Evolutionary conservation across 2,113 vertebrate genomes (phyloP).

Genomic region (Gobius niger): DNA sequence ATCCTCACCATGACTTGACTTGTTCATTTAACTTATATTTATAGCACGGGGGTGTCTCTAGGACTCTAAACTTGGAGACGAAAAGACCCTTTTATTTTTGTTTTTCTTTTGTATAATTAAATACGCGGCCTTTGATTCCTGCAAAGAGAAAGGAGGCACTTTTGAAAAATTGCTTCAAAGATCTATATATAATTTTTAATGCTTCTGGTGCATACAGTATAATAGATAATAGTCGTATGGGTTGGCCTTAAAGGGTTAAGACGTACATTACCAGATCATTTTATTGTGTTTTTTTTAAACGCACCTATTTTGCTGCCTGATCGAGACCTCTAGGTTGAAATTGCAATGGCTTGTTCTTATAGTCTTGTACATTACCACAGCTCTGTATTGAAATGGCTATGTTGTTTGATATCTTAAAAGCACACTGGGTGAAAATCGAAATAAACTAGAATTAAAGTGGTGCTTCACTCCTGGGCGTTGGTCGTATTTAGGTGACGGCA

Average conservation of each 20-base stretch:
- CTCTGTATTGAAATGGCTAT: conserved; percentile 63
- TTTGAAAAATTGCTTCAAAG: conserved; percentile 53
- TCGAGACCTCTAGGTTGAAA: conserved; percentile 43
- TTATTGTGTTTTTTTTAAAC: conserved; percentile 53
- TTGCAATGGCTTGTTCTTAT: conserved; percentile 55
- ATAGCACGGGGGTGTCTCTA: conserved; percentile 34
- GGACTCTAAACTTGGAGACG: conserved; percentile 31
- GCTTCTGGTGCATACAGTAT: conserved; percentile 53
- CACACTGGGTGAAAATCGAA: conserved; percentile 62
- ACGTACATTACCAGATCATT: conserved; percentile 50
- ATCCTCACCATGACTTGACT: conserved; percentile 8
- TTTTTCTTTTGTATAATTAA: conserved; percentile 26
- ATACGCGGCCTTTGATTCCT: conserved; percentile 74
- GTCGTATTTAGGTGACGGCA: conserved; percentile 25
- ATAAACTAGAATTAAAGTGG: conserved; percentile 72
- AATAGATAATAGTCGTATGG: conserved; percentile 31
- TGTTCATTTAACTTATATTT: conserved; percentile 13
- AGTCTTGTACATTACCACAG: conserved; percentile 64
- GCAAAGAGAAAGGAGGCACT: conserved; percentile 63
- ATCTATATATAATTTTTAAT: conserved; percentile 52
- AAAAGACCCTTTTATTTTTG: conserved; percentile 30
- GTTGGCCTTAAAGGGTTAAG: conserved; percentile 41
- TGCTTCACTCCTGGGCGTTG: conserved; percentile 70
- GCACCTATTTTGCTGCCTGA: conserved; percentile 51
- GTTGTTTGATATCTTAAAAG: conserved; percentile 67